phyloP scores from a whole-genome alignment of 2,888 invertebrate species.

The Lumbricus terrestris region DNA sequence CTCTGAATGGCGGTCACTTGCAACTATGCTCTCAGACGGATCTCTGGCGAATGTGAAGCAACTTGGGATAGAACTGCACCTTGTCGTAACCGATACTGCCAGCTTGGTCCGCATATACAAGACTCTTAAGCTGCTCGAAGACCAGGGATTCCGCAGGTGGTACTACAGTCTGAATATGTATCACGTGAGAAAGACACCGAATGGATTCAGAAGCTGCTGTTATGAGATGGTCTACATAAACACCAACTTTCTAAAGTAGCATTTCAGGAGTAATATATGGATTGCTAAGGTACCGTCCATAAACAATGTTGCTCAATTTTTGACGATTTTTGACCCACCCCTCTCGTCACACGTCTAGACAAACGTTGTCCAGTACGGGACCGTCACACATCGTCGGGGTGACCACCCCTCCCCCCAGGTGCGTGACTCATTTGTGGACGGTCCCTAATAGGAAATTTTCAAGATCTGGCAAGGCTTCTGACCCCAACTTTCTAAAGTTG shows the following conservation, averaged over 20 bases:
- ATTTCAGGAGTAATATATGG: not conserved
- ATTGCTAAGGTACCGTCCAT: too few species aligned
- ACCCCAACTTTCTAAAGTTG: too few species aligned
- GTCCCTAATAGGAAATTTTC: too few species aligned
- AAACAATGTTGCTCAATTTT: too few species aligned
- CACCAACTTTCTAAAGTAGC: not conserved
- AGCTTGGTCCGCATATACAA: not conserved
- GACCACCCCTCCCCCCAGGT: too few species aligned
- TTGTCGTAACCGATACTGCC: not conserved
- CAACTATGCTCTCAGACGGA: not conserved
- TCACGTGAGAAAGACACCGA: not conserved
- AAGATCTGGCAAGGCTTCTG: too few species aligned
- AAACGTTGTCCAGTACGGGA: too few species aligned
- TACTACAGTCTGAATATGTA: not conserved
- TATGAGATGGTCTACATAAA: conserved; percentile 13
- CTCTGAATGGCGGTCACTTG: not conserved
- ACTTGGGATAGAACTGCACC: not conserved
- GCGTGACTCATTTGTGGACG: too few species aligned
- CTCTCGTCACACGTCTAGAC: too few species aligned
- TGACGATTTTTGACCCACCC: too few species aligned
- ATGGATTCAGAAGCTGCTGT: conserved; percentile 5
- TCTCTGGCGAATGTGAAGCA: not conserved
- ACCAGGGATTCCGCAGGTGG: not conserved
- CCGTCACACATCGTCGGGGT: too few species aligned
- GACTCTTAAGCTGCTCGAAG: not conserved